Evolutionary conservation across 2,797 vertebrate genomes (phyloP).

Genomic region (Nothura maculosa): DNA sequence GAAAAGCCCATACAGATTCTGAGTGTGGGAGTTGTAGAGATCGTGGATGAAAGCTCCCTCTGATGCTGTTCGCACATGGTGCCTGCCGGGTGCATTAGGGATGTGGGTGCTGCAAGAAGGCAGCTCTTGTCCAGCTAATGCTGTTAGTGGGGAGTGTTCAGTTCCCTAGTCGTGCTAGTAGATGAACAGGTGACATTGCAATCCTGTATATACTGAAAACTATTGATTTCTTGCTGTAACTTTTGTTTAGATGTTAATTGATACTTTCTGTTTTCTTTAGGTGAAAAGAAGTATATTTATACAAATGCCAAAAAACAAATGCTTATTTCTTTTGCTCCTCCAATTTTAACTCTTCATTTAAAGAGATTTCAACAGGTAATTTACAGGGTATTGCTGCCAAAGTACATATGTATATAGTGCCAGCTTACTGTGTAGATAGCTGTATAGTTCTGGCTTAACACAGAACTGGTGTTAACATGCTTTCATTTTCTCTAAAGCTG

Average conservation of each 20-base stretch:
- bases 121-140: not conserved
- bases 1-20: not conserved
- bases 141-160: not conserved
- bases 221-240: not conserved
- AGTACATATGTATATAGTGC: not conserved
- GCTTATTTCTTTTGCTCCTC: slow-evolving; percentile 92
- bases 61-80: not conserved
- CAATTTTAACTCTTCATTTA: slow-evolving; percentile 94
- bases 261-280: slow-evolving; percentile 72
- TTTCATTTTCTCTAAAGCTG: not conserved
- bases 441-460: not conserved
- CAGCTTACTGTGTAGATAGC: not conserved
- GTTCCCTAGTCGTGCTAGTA: not conserved
- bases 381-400: not conserved
- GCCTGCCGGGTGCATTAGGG: not conserved
- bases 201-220: not conserved
- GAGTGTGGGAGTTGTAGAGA: not conserved
- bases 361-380: slow-evolving; percentile 96
- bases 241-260: not conserved
- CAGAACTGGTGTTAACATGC: not conserved
- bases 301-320: slow-evolving; percentile 97
- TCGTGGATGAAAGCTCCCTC: not conserved
- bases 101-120: not conserved
- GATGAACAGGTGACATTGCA: not conserved
- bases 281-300: slow-evolving; percentile 89